Conservation (phyloP, 1,140 invertebrate species). For the Penaeus japonicus region DNA sequence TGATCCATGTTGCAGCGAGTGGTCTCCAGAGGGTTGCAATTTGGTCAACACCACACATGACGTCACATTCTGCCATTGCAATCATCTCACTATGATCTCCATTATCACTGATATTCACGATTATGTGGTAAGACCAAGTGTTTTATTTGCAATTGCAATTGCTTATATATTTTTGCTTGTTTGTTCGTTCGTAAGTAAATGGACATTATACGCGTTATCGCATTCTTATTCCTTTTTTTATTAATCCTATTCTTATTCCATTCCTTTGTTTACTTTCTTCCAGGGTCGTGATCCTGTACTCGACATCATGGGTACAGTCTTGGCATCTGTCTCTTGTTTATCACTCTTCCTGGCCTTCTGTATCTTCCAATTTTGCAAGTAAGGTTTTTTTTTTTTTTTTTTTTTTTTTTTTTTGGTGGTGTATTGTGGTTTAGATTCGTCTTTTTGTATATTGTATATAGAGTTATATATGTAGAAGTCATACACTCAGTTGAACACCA, state of each 20-base stretch:
- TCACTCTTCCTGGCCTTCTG: slow-evolving; percentile 17
- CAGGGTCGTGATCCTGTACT: slow-evolving; percentile 43
- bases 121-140: slow-evolving; percentile 29
- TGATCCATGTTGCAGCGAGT: slow-evolving; percentile 14
- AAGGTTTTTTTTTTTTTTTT: not conserved
- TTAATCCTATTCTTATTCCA: not conserved
- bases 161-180: not conserved
- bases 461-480: too few relatives aligned
- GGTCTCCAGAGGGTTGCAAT: slow-evolving; percentile 33
- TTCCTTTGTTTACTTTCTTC: not conserved
- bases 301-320: slow-evolving; percentile 38
- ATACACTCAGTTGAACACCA: too few relatives aligned
- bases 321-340: slow-evolving; percentile 33
- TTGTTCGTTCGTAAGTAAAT: too few relatives aligned
- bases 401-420: too few relatives aligned
- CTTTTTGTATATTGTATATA: too few relatives aligned
- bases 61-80: slow-evolving; percentile 32
- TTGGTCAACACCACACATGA: not conserved
- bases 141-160: not conserved
- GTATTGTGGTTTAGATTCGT: not conserved
- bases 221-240: not conserved
- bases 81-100: slow-evolving; percentile 55
- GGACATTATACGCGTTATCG: not conserved
- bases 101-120: slow-evolving; percentile 50
- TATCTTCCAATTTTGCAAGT: slow-evolving; percentile 51